Base-by-base conservation (phyloP, 35 echinoderm and acorn worm species). In the Ophioderma brevispina region DNA sequence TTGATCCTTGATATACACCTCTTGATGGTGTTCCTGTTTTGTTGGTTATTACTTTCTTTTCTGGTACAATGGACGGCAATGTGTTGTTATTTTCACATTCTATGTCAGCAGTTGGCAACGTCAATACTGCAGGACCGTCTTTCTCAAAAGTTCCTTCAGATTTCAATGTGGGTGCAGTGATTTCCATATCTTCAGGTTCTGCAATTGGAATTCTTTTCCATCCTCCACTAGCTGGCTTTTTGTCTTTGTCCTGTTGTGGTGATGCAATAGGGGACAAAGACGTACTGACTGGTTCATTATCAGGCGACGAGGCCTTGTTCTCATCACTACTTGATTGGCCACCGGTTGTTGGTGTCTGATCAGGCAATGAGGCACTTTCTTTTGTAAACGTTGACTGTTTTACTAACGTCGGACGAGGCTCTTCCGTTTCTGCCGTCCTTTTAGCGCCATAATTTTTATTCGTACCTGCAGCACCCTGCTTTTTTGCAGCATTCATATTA, bases 371-470 rank as follows among this genome's bases (percentile, higher is more conserved):
- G 34, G 97, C 90, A 80, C 81, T 88, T 39, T 99, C 97, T 88
- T 99, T 99, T 33, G 97, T 99, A 81, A 99, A 99, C 85, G 97
- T 99, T 41, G 93, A 95, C 76, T 99, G 97, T 82, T 99, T 99
- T 14, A 95, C 82, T 25, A 99, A 59, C 39, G 85, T 86, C 38
- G 97, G 97, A 31, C 88, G 89, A 76, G 49, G 21, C 35, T 52
- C 52, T 31, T 34, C 83, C 25, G 36, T 34, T 3, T 35, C 52
- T 31, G 35, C 32, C 59, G 10, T 70, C 59, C n/a, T 70, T 25
- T 30, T 70, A 11, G 46, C 21, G 59, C 59, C n/a, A 30, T 3
- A 13, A 3, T 70, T 18, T 25, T 70, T 70, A 30, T 70, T 70
- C 21, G 46, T n/a, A 46, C 17, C 17, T 46, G 41, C 41, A 46